Conservation (phyloP, 2,113 vertebrate genomes). For the Glaucidium brasilianum region DNA sequence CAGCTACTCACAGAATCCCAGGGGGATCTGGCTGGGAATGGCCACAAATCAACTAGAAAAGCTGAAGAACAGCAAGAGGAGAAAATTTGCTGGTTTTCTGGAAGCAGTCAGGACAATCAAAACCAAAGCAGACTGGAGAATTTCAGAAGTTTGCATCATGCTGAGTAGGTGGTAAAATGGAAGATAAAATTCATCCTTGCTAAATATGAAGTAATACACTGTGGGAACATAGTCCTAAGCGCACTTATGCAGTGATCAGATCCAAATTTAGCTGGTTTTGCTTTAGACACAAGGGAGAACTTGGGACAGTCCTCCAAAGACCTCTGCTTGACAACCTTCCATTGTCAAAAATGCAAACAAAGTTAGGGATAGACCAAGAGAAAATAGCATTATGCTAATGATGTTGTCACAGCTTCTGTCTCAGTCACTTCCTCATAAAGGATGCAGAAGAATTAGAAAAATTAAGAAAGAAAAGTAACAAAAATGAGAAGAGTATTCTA, state of each 20-base stretch:
- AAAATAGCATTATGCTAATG: not conserved
- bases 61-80: not conserved
- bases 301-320: not conserved
- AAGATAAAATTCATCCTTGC: not conserved
- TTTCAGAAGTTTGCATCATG: not conserved
- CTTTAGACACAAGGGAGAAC: not conserved
- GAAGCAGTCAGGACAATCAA: not conserved
- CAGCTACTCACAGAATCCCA: not conserved
- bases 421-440: not conserved
- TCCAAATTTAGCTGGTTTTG: not conserved
- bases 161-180: not conserved
- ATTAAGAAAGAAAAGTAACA: not conserved
- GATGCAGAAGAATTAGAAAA: not conserved
- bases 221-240: not conserved
- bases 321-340: not conserved
- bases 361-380: not conserved
- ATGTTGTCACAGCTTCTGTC: not conserved
- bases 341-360: not conserved
- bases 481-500: not conserved
- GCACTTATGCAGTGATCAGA: not conserved
- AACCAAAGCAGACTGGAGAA: not conserved
- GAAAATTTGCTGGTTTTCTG: not conserved
- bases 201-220: not conserved
- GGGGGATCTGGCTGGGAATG: not conserved
- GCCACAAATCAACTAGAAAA: conserved; percentile 39